Evolutionary conservation across 2,888 invertebrate genomes (phyloP).

Genomic region (Cantharis nigra): DNA sequence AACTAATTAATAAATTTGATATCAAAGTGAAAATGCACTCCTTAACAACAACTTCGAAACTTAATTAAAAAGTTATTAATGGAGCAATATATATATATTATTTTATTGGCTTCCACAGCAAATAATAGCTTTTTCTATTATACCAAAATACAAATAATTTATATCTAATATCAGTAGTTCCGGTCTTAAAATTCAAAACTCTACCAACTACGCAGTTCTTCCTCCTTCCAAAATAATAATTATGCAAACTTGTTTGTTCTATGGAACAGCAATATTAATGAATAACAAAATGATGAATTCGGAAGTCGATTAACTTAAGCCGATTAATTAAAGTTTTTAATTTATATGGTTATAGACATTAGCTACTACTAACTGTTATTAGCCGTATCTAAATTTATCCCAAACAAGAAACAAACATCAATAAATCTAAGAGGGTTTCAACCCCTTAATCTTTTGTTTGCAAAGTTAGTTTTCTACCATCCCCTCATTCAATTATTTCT

Average conservation of each 20-base stretch:
- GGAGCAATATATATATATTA: not conserved
- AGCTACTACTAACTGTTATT: not conserved
- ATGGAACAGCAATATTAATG: too few species aligned
- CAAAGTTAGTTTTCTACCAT: not conserved
- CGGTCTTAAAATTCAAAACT: not conserved
- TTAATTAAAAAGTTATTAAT: not conserved
- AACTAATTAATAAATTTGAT: constrained; percentile 32
- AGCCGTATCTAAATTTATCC: not conserved
- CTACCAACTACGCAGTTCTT: too few species aligned
- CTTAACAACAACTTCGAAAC: not conserved
- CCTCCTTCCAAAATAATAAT: too few species aligned
- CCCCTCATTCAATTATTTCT: not conserved
- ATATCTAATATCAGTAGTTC: too few species aligned
- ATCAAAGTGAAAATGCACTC: constrained; percentile 25
- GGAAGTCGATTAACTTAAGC: not conserved
- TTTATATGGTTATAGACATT: not conserved
- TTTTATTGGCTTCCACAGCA: not conserved
- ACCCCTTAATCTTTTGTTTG: not conserved
- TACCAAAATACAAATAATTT: not conserved
- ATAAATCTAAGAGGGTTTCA: not conserved
- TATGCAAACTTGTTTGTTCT: too few species aligned
- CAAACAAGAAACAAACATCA: not conserved
- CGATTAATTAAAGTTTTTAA: not conserved
- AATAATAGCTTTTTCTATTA: not conserved
- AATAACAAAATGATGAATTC: not conserved